Conservation (phyloP, 2,888 invertebrate genomes). For the Strigamia transsilvanica region DNA sequence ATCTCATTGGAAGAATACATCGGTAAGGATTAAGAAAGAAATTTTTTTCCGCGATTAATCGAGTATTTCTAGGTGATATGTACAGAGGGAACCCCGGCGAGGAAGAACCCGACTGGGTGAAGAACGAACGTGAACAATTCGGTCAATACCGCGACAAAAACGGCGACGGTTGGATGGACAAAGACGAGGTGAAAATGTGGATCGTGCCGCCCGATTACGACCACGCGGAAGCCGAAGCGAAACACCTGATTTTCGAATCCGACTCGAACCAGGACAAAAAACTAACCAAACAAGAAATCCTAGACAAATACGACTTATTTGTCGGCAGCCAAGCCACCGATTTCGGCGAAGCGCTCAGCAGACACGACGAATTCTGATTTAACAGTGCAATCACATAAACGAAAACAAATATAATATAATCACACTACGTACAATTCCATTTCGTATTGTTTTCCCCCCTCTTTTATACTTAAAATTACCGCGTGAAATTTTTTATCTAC, state of each 20-base stretch:
- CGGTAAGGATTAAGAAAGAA: conserved; percentile 71
- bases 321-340: conserved; percentile 99
- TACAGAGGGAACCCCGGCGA: conserved; percentile 77
- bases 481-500: not conserved
- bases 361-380: conserved; percentile 94
- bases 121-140: conserved; percentile 92
- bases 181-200: conserved; percentile 86
- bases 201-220: conserved; percentile 96
- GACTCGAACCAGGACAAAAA: conserved; percentile 91
- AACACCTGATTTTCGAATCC: conserved; percentile 93
- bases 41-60: no score
- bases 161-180: conserved; percentile 84
- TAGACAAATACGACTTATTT: conserved; percentile 95
- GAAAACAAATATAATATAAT: not conserved
- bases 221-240: conserved; percentile 95
- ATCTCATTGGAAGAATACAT: conserved; percentile 94
- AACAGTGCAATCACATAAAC: not conserved
- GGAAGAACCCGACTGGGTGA: conserved; percentile 95
- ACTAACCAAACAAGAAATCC: conserved; percentile 86
- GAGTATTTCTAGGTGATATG: conserved; percentile 76
- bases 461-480: not conserved
- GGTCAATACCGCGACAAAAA: conserved; percentile 80
- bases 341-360: conserved; percentile 93
- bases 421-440: no score
- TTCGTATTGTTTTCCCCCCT: no score